Base-by-base conservation (phyloP, 2,113 vertebrate genomes). In the Rhea pennata region DNA sequence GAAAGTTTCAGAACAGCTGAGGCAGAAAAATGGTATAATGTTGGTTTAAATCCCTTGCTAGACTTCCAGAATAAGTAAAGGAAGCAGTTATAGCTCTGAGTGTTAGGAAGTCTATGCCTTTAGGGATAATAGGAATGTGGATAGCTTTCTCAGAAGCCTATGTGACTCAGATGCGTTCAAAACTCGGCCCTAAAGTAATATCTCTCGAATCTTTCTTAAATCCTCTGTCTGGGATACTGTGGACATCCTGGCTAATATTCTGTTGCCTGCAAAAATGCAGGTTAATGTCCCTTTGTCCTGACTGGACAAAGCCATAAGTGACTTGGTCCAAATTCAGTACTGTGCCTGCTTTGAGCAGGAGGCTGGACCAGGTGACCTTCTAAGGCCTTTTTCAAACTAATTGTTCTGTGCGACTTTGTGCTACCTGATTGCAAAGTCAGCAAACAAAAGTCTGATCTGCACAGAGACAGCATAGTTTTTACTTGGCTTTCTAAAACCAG, bases 1-100 rank as follows among this genome's bases (percentile, higher is more conserved):
- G 61, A 84, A 96, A 88, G 73, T 84, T 93, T 84, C 61, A 56
- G 58, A 96, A 79, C 21, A 92, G 95, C 88, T 88, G 92, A 96
- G 82, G 80, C 76, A 88, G 93, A 82, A 74, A 88, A 94, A 66
- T 54, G 59, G n/a, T 81, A 75, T 72, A 58, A 54, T 44, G 87
- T 79, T 64, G 65, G 75, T 76, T 89, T 91, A 83, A 94, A 59
- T 95, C 75, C 90, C 89, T 64, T 69, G 82, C 96, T 83, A 74
- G 73, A 36, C 77, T 85, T 90, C 80, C 75, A 90, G 42, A 93
- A 95, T 72, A 22, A 85, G 84, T 50, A 48, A 71, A 87, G 44
- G 51, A 80, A 75, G 56, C 31, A 29, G 72, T 42, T 87, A 21
- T 0, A 92, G 82, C 72, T 88, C 48, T 81, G 66, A 66, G 72